Conservation (phyloP, 2,797 vertebrate genomes). For the Mycteria americana region DNA sequence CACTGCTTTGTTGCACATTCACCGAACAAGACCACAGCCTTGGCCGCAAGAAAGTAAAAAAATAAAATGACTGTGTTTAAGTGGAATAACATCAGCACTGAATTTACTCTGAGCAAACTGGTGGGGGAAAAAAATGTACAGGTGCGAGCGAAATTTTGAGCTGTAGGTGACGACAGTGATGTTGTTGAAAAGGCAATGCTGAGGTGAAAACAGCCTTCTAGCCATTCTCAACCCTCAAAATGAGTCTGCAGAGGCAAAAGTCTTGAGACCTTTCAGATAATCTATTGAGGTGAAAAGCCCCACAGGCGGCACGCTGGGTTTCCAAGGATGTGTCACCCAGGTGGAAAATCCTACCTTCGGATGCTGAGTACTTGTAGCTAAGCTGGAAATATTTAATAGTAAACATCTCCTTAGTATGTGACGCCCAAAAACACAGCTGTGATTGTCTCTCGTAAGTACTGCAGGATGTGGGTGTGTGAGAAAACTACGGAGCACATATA, state of each 20-base stretch:
- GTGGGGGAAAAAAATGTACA: accelerated
- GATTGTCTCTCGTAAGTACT: background rate
- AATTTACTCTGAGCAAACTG: background rate
- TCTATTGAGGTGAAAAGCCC: background rate
- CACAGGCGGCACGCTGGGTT: accelerated
- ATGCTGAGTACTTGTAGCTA: background rate
- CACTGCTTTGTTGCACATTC: background rate
- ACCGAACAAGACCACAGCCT: background rate
- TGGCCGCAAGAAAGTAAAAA: background rate
- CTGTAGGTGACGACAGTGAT: background rate
- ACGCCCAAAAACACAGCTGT: background rate
- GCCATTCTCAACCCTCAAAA: background rate
- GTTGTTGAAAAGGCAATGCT: background rate
- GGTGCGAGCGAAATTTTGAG: background rate
- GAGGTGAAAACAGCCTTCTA: background rate
- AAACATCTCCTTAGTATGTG: background rate
- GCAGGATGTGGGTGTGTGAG: background rate
- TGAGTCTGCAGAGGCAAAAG: background rate
- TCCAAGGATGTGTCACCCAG: background rate
- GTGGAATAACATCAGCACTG: background rate
- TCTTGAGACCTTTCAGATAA: background rate
- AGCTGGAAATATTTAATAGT: background rate
- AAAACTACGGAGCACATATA: background rate
- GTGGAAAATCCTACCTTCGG: background rate
- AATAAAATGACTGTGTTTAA: background rate